Conservation (phyloP, 2,113 vertebrate species). For the Actenoides hombroni region DNA sequence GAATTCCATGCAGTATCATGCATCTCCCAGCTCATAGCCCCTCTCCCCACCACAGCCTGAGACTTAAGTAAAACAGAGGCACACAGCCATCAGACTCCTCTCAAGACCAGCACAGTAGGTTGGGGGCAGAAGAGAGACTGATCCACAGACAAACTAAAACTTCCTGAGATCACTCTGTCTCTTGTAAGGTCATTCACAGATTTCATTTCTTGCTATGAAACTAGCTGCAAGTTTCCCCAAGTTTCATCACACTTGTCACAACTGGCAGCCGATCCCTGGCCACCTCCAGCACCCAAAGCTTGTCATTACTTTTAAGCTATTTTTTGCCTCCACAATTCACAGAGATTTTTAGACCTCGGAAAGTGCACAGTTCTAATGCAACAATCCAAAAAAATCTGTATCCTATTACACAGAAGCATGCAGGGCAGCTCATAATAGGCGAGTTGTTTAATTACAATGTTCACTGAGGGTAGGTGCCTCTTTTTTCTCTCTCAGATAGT, state of each 20-base stretch:
- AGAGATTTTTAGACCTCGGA: not conserved
- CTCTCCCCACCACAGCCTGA: fast-evolving
- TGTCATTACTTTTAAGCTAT: not conserved
- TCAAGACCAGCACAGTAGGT: not conserved
- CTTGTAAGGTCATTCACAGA: not conserved
- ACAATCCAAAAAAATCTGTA: not conserved
- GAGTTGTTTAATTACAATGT: not conserved
- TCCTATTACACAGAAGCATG: not conserved
- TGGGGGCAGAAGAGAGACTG: not conserved
- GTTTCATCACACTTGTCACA: not conserved
- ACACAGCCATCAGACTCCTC: not conserved
- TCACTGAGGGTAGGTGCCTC: not conserved
- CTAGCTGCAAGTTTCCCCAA: not conserved
- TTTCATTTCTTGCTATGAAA: not conserved
- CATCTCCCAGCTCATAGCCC: fast-evolving
- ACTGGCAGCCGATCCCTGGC: not conserved
- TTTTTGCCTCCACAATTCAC: not conserved
- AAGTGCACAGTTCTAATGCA: fast-evolving
- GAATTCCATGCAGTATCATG: not conserved
- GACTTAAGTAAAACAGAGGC: not conserved
- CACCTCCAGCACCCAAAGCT: not conserved
- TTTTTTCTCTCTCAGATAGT: not conserved
- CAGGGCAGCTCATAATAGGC: not conserved
- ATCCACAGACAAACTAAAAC: not conserved
- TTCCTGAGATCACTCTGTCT: not conserved